Evolutionary conservation across 2,113 vertebrate genomes (phyloP).

Genomic region (Odocoileus hemionus): DNA sequence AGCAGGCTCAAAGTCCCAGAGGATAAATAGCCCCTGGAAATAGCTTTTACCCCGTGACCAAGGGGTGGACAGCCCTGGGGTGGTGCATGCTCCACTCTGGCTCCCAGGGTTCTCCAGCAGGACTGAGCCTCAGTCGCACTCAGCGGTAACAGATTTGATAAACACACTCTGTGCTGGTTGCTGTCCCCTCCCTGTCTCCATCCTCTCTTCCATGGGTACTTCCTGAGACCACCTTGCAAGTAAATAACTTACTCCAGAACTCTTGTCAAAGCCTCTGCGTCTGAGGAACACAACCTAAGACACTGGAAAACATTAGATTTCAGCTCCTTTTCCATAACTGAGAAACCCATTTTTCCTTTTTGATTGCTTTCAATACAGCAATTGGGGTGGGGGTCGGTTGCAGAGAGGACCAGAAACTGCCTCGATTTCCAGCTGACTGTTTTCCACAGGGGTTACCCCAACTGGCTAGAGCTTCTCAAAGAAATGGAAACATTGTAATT

Average conservation of each 20-base stretch:
- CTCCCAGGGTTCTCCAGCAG: neutral
- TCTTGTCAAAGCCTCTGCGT: neutral
- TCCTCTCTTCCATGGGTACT: neutral
- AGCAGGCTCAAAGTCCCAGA: neutral
- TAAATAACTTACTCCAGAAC: neutral
- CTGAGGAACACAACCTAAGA: neutral
- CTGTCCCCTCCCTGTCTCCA: neutral
- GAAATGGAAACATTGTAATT: conserved; percentile 80
- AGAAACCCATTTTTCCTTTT: conserved; percentile 63
- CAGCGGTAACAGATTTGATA: neutral
- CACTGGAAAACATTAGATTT: conserved; percentile 12
- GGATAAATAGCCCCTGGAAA: neutral
- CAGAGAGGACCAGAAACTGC: neutral
- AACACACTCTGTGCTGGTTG: neutral
- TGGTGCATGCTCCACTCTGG: rapidly evolving
- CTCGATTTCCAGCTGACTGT: conserved; percentile 51
- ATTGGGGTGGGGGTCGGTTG: neutral
- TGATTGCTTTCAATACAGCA: neutral
- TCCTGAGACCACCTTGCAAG: neutral
- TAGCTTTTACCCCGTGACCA: neutral
- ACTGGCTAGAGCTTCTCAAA: conserved; percentile 63
- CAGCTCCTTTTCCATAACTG: conserved; percentile 47
- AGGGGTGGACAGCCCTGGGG: too few species aligned
- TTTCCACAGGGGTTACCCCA: conserved; percentile 70
- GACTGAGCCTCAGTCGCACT: neutral